phyloP scores from a whole-genome alignment of 1,140 invertebrate genomes.

The Bombus ignitus region DNA sequence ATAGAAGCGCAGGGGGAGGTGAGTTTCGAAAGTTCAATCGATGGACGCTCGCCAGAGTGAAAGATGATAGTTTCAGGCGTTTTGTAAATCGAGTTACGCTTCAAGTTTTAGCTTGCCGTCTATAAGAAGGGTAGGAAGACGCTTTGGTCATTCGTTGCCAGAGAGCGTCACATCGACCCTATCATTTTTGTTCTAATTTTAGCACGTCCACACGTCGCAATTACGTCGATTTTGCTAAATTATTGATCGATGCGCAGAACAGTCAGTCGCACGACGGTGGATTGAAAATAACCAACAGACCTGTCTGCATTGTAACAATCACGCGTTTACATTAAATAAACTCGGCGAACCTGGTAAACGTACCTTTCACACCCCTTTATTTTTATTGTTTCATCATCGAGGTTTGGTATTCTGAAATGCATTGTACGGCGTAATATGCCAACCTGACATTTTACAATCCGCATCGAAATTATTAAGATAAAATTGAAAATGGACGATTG shows the following conservation, averaged over 20 bases:
- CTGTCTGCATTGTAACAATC: constrained; percentile 18
- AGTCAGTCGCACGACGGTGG: constrained; percentile 10
- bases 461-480: background rate
- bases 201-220: constrained; percentile 19
- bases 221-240: constrained; percentile 46
- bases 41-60: background rate
- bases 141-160: background rate
- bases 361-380: background rate
- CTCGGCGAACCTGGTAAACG: background rate
- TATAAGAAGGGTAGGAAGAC: background rate
- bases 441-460: background rate
- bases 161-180: background rate
- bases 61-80: background rate
- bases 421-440: background rate
- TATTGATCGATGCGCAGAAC: constrained; percentile 44
- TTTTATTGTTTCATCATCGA: background rate
- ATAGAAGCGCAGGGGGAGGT: too few relatives aligned
- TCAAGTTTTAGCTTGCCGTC: background rate
- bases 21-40: constrained; percentile 4
- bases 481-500: constrained; percentile 3
- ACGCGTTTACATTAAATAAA: constrained; percentile 20
- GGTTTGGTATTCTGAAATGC: too few relatives aligned
- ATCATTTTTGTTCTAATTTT: constrained; percentile 29
- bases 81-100: constrained; percentile 5
- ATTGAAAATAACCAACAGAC: constrained; percentile 38